Percentiles rank a stretch among this genome's conserved stretches.
phyloP scores from a whole-genome alignment of 2,113 vertebrate genomes.

The Pteronura brasiliensis region DNA sequence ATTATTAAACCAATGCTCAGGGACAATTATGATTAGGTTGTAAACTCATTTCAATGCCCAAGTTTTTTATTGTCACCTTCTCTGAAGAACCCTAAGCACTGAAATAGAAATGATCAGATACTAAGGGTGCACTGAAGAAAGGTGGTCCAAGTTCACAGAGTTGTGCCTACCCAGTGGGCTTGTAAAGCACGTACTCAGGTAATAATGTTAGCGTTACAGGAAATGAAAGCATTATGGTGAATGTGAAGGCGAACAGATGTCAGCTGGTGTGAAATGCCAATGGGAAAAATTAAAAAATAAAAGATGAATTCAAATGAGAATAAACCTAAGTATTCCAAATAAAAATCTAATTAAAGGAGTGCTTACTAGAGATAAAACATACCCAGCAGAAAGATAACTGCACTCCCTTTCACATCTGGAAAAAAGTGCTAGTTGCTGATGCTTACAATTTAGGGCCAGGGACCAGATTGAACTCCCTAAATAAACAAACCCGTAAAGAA shows the following conservation, averaged over 20 bases:
- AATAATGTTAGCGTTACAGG: conserved; percentile 35
- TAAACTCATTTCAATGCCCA: conserved; percentile 19
- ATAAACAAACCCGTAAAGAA: background rate
- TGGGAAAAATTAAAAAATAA: conserved; percentile 47
- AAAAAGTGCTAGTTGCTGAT: background rate
- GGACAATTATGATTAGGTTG: conserved; percentile 21
- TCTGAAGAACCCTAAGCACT: background rate
- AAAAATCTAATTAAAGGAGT: conserved; percentile 29
- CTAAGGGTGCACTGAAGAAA: background rate
- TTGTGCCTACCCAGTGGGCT: background rate
- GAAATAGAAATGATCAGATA: background rate
- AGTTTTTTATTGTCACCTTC: conserved; percentile 42
- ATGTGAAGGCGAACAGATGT: conserved; percentile 7
- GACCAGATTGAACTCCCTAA: background rate
- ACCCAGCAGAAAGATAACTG: background rate
- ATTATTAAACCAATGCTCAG: conserved; percentile 29
- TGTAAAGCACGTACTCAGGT: background rate
- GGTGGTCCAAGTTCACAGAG: background rate
- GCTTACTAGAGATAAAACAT: background rate
- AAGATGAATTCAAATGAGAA: conserved; percentile 28
- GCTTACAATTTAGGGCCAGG: background rate
- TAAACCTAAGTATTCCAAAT: conserved; percentile 11
- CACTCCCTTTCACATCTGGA: background rate
- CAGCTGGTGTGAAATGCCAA: background rate
- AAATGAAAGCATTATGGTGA: conserved; percentile 44